Base-by-base conservation (phyloP, 2,888 invertebrate genomes). In the Eumerus sabulonum region DNA sequence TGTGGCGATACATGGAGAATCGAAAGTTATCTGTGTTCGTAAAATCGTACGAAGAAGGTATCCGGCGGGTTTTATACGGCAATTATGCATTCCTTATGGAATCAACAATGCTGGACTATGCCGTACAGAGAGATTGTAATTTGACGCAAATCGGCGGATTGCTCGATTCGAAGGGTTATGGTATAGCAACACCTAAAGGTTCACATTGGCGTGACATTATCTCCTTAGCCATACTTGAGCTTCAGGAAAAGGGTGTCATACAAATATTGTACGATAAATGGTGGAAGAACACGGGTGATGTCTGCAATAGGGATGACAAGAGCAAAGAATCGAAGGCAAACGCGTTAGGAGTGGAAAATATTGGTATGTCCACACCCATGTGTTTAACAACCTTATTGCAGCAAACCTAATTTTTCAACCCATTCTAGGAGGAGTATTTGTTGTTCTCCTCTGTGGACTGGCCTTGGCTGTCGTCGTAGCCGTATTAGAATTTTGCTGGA, bases 31-130 rank as follows among this genome's bases (percentile, higher is more conserved):
- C 94, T 0, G 96, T 96, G 0, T 95, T 98, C 85, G 97, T 98
- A 0, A 92, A 94, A 56, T 94, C 94, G 0, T 98, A 97, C 87
- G 96, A 97, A 83, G 97, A 98, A 84, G 99, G 98, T 0, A 95
- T 98, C 19, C 92, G 93, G 83, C 90, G 94, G 53, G 98, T 98
- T 0, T 90, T 96, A 56, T 92, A 92, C 59, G 97, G 95, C 0
- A 95, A 98, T 89, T 99, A 98, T 88, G 99, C 99, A 0, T 99
- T 98, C 87, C 92, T 99, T 14, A 98, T 99, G 96, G 99, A 99
- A 90, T 98, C 98, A 0, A 97, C 98, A 0, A 98, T 98, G 94
- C 90, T 99, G 76, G 99, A 99, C 88, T 99, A 98, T 86, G 93
- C 94, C 9, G 96, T 97, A n/a, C 95, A 97, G 89, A 90, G 98